Base-by-base conservation (phyloP, 2,797 vertebrate genomes). In the Chromobotia macracanthus region DNA sequence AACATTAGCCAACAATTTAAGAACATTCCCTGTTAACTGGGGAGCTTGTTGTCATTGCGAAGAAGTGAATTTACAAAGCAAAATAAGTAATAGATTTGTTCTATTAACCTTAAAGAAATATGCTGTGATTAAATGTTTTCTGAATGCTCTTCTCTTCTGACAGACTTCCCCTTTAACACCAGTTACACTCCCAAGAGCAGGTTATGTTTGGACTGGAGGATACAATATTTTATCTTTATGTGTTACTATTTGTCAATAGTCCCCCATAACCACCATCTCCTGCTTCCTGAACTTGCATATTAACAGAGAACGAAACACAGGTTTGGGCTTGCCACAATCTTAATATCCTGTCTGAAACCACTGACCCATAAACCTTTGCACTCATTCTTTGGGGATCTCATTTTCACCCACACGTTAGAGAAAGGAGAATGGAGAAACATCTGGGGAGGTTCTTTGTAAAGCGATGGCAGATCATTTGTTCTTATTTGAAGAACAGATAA, bases 281-380 rank as follows among this genome's bases (percentile, higher is more conserved):
- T 76, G 72, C 31, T 64, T 60, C 23, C n/a, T 75, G 56, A 38
- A 19, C 21, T 56, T 19, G 65, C 12, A 25, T 56, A 70, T 75
- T 83, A 75, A 83, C 71, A 73, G 70, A 73, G 81, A 72, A 35
- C 68, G 72, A 78, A 81, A 83, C 6, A 16, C 58, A 28, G 58
- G 58, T 60, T 25, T 53, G 44, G 72, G 13, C 18, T 50, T 23
- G 55, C 53, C 16, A 5, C 48, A 80, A 64, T 69, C 82, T 80
- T 50, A 61, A 82, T 82, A 89, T 90, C 83, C 84, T 85, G 70
- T 86, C 85, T 75, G 46, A 80, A 89, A 82, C 19, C 80, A 82
- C 46, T 84, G 64, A 84, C 65, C 56, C 81, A 82, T 83, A 82
- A 85, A 84, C 83, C 60, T 76, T 66, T 86, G 67, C 79, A 82